A percentile compares a stretch with the other conserved stretches of the same genome.
phyloP scores from a whole-genome alignment of 1,140 invertebrate species.

The Triops cancriformis region DNA sequence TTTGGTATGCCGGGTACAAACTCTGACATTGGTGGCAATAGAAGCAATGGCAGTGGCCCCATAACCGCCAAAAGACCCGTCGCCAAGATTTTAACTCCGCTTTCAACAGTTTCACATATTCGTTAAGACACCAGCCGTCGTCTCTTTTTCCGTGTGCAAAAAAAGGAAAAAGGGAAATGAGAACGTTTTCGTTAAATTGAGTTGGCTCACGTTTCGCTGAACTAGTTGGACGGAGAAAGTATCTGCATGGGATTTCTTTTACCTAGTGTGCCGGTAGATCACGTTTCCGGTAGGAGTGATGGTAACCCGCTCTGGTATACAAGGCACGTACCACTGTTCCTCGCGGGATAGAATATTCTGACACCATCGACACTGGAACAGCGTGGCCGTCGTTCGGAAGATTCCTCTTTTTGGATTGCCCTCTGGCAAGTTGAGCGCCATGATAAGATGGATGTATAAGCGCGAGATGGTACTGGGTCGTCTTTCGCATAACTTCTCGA shows the following conservation, averaged over 20 bases:
- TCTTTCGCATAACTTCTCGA: conserved; percentile 65
- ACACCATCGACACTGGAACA: conserved; percentile 61
- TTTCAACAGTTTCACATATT: conserved; percentile 65
- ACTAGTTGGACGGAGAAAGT: no score
- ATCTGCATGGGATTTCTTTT: conserved; percentile 15
- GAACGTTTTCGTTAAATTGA: conserved; percentile 7
- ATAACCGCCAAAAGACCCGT: conserved; percentile 84
- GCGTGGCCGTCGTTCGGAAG: conserved; percentile 61
- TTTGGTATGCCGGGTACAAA: conserved; percentile 62
- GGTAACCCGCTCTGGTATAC: conserved; percentile 51
- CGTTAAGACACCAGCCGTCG: conserved; percentile 67
- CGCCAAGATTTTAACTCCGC: conserved; percentile 73
- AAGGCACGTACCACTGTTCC: conserved; percentile 41
- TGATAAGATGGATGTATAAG: conserved; percentile 70
- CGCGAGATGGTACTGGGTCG: conserved; percentile 75
- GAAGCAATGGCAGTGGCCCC: conserved; percentile 76
- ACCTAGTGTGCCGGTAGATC: conserved; percentile 52
- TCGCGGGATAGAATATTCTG: conserved; percentile 44
- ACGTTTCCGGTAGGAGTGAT: conserved; percentile 59
- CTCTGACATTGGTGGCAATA: conserved; percentile 62
- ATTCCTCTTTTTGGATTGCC: conserved; percentile 64
- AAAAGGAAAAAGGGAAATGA: conserved; percentile 20
- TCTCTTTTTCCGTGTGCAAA: conserved; percentile 49
- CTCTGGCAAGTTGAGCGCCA: conserved; percentile 57
- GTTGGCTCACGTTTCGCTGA: neutral